Evolutionary conservation across 2,888 invertebrate genomes (phyloP).

Genomic region (Luperina nickerlii): DNA sequence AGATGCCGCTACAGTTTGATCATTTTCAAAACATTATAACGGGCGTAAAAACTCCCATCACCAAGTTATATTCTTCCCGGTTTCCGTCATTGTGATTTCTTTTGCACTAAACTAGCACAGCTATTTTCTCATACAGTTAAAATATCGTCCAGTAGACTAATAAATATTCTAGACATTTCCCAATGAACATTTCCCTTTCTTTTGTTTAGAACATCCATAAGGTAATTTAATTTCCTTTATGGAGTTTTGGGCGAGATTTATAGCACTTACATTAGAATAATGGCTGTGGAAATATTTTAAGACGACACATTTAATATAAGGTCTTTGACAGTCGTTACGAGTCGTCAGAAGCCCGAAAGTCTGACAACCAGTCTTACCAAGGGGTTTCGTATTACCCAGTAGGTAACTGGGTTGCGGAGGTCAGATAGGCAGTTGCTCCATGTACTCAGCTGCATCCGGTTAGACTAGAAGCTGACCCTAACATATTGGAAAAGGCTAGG

Average conservation of each 20-base stretch:
- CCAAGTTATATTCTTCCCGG: neutral
- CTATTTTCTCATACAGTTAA: neutral
- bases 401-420: too few relatives aligned
- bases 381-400: too few relatives aligned
- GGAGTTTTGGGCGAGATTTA: slow-evolving; percentile 23
- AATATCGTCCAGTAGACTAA: neutral
- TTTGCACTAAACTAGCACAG: neutral
- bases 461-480: too few relatives aligned
- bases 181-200: slow-evolving; percentile 29
- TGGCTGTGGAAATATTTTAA: slow-evolving; percentile 7
- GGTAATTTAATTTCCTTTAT: slow-evolving; percentile 45
- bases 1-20: too few relatives aligned
- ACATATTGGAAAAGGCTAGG: too few relatives aligned
- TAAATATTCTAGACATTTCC: slow-evolving; percentile 12
- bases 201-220: slow-evolving; percentile 41
- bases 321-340: too few relatives aligned
- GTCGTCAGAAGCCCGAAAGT: too few relatives aligned
- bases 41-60: neutral
- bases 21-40: too few relatives aligned
- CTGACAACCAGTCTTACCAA: too few relatives aligned
- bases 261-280: slow-evolving; percentile 32
- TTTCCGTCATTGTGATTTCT: neutral
- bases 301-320: neutral
- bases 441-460: too few relatives aligned
- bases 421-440: too few relatives aligned